These are phyloP conservation scores for Coregonus ussuriensis DNA, from an alignment of 2,797 vertebrate species.

Conservation along the genomic window DNA sequence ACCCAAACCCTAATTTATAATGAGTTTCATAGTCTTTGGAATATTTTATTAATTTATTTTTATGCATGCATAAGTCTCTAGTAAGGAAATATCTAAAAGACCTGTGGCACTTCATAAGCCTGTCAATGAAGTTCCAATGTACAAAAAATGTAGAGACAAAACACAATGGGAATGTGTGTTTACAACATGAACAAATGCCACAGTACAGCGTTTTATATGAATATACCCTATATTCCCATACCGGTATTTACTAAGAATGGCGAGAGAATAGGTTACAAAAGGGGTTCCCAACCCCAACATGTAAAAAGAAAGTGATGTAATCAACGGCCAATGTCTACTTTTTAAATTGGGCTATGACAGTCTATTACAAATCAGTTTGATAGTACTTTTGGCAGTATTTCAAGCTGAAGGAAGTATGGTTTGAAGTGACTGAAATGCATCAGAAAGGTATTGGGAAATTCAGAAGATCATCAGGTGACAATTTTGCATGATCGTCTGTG, in stretches of 20 bases:
- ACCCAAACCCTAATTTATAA: conserved; percentile 6
- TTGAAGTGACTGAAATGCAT: too few species aligned
- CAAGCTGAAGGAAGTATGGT: too few species aligned
- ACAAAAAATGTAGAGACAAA: conserved; percentile 34
- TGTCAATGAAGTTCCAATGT: conserved; percentile 33
- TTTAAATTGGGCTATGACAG: too few species aligned
- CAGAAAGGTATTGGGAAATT: too few species aligned
- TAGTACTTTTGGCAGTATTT: too few species aligned
- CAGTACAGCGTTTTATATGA: neutral
- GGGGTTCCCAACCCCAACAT: too few species aligned
- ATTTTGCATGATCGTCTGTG: too few species aligned
- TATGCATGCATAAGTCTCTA: conserved; percentile 61
- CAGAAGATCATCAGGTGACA: too few species aligned
- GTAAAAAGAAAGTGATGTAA: too few species aligned
- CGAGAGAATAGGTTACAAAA: neutral
- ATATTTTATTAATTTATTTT: conserved; percentile 23
- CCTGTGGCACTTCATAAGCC: conserved; percentile 36
- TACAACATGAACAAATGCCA: conserved; percentile 45
- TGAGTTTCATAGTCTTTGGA: conserved; percentile 28
- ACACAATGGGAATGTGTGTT: conserved; percentile 39
- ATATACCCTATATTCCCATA: neutral
- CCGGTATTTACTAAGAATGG: neutral
- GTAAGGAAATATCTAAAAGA: conserved; percentile 44
- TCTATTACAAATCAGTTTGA: too few species aligned
- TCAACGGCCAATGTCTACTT: too few species aligned